These are phyloP conservation scores for Polia nebulosa DNA, from an alignment of 2,888 invertebrate species.

Conservation along the genomic window DNA sequence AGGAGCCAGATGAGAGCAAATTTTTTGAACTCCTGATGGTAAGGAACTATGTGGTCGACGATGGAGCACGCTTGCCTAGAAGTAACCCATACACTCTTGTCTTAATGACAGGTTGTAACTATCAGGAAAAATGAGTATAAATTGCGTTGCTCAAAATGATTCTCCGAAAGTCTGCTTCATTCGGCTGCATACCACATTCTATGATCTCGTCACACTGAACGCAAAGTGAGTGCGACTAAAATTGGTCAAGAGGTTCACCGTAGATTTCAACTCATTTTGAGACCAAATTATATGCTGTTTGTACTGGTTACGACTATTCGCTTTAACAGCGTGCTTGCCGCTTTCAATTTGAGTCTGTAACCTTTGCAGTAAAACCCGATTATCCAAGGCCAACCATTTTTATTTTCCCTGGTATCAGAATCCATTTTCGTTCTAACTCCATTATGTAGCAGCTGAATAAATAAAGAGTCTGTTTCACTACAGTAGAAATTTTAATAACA, in stretches of 20 bases:
- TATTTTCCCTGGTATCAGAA: background rate
- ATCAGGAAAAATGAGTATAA: background rate
- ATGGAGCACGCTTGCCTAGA: no score
- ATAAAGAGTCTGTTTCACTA: background rate
- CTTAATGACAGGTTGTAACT: no score
- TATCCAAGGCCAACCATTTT: background rate
- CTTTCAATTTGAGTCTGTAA: background rate
- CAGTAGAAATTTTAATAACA: slow-evolving; percentile 18
- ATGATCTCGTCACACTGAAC: background rate
- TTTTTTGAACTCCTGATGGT: no score
- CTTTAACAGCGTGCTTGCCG: background rate
- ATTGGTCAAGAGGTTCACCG: no score
- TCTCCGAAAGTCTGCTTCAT: background rate
- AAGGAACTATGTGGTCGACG: no score
- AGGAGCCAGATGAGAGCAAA: background rate
- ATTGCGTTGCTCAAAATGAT: slow-evolving; percentile 9
- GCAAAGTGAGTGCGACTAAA: no score
- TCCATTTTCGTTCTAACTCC: background rate
- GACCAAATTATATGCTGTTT: no score
- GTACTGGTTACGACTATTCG: no score
- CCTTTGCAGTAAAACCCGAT: no score
- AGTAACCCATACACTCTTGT: no score
- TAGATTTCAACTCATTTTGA: background rate
- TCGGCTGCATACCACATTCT: background rate
- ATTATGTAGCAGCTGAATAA: slow-evolving; percentile 1